These are phyloP conservation scores for Lagopus leucura DNA, from an alignment of 2,113 vertebrate species.

Conservation along the genomic window DNA sequence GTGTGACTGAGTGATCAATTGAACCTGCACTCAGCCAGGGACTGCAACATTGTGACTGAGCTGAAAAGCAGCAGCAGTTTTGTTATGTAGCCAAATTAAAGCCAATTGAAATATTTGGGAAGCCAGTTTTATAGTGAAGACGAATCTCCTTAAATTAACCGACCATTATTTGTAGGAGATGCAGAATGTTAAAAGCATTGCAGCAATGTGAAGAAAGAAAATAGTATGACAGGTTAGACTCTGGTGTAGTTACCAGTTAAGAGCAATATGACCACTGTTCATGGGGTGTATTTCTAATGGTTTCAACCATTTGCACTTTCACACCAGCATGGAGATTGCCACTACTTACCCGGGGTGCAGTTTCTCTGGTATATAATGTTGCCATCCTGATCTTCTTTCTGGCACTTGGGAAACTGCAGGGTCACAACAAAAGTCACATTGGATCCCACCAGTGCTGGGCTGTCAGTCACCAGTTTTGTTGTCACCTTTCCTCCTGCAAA, in stretches of 20 bases:
- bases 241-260: not conserved
- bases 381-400: constrained; percentile 84
- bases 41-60: not conserved
- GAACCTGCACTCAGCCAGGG: not conserved
- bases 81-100: not conserved
- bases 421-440: constrained; percentile 85
- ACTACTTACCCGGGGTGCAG: constrained; percentile 83
- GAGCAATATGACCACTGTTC: not conserved
- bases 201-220: not conserved
- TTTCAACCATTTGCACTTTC: not conserved
- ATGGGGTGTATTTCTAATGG: accelerated
- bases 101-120: not conserved
- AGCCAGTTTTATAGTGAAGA: not conserved
- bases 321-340: not conserved
- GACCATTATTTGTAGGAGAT: accelerated
- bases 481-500: constrained; percentile 79
- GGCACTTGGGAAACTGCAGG: constrained; percentile 88
- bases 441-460: constrained; percentile 92
- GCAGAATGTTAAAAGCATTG: not conserved
- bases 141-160: not conserved
- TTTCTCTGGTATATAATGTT: constrained; percentile 85
- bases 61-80: not conserved
- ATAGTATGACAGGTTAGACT: not conserved
- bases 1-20: not conserved
- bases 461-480: constrained; percentile 85